Evolutionary conservation across 2,797 vertebrate genomes (phyloP).

Genomic region (Cryptoblepharus egeriae): DNA sequence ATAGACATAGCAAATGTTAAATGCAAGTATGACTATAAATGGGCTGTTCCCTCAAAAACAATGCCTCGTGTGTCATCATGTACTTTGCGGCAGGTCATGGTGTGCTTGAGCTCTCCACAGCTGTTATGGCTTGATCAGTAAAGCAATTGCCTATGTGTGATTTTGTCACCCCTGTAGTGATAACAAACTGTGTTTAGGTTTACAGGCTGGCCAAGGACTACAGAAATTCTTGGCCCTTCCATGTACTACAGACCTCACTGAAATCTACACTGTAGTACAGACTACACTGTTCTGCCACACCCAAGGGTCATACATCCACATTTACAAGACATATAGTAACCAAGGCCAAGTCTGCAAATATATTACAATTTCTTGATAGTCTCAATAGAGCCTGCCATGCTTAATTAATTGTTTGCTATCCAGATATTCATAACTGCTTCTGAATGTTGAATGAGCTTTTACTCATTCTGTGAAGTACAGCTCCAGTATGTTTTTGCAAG

Average conservation of each 20-base stretch:
- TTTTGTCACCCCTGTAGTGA: slow-evolving; percentile 53
- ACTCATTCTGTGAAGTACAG: slow-evolving; percentile 19
- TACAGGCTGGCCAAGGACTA: slow-evolving; percentile 58
- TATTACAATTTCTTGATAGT: slow-evolving; percentile 55
- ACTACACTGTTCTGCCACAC: no score
- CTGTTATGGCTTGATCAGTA: slow-evolving; percentile 29
- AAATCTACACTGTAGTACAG: no score
- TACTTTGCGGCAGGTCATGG: slow-evolving; percentile 53
- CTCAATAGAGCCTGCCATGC: slow-evolving; percentile 57
- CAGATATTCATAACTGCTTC: slow-evolving; percentile 48
- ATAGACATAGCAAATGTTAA: slow-evolving; percentile 47
- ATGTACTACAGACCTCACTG: slow-evolving; percentile 69
- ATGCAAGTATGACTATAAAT: slow-evolving; percentile 62
- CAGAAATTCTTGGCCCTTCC: slow-evolving; percentile 68
- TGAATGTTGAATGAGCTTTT: slow-evolving; percentile 51
- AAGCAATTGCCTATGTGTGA: slow-evolving; percentile 33
- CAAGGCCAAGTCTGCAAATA: slow-evolving; percentile 65
- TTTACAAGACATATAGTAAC: slow-evolving; percentile 66
- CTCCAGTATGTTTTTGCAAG: slow-evolving; percentile 42
- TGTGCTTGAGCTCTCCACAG: slow-evolving; percentile 51
- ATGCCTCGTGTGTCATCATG: slow-evolving; percentile 44
- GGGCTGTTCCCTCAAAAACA: slow-evolving; percentile 56
- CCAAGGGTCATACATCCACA: slow-evolving; percentile 64
- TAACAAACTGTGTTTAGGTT: slow-evolving; percentile 75
- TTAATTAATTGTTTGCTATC: slow-evolving; percentile 68